Evolutionary conservation across 2,113 vertebrate genomes (phyloP).

Genomic region (Serinus canaria): DNA sequence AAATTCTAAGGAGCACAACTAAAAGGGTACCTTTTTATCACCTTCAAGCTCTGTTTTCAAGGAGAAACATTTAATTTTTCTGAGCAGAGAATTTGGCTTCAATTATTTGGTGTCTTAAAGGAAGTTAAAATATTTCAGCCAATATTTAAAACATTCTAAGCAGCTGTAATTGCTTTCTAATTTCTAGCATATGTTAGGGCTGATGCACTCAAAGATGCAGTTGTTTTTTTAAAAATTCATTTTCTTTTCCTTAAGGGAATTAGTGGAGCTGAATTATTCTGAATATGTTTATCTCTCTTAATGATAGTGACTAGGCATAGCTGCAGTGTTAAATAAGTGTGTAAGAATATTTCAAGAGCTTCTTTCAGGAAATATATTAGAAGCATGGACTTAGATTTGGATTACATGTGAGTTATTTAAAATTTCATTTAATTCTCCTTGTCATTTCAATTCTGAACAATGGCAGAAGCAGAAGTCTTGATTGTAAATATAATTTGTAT

Average conservation of each 20-base stretch:
- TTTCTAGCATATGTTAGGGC: background rate
- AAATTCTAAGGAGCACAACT: background rate
- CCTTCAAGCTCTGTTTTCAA: background rate
- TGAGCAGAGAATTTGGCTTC: background rate
- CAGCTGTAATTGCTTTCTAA: background rate
- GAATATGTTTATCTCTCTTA: background rate
- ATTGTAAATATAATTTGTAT: background rate
- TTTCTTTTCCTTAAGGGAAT: background rate
- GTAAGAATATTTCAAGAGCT: background rate
- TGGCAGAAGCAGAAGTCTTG: background rate
- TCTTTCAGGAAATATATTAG: background rate
- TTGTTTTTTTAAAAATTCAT: background rate
- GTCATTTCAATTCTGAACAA: background rate
- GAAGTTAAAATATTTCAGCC: background rate
- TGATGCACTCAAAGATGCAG: background rate
- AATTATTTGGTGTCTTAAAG: background rate
- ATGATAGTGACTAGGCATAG: background rate
- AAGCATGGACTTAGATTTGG: background rate
- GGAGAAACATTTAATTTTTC: background rate
- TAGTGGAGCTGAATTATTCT: background rate
- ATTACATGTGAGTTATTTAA: background rate
- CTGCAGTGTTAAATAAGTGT: background rate
- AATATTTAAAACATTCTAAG: background rate
- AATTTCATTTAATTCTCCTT: background rate
- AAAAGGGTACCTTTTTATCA: background rate